Evolutionary conservation across 2,888 invertebrate species (phyloP), one percentile per base, ranked within the genome.

Genomic region (Oscheius myriophilus): DNA sequence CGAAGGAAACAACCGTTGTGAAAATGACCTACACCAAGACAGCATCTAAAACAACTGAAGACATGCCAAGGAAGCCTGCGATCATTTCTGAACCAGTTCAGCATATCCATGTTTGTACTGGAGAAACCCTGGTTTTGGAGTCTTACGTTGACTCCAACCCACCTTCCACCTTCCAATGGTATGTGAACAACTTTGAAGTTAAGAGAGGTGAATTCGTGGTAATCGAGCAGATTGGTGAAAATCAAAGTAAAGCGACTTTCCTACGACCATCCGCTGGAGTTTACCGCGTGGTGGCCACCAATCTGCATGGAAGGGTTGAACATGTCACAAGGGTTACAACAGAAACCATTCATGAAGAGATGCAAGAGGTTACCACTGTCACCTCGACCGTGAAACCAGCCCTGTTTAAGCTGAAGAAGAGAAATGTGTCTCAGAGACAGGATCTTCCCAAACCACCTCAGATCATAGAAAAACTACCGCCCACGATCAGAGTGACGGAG

Each of bases 221-320:
- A 16, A 73, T 78, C 23, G 75, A 76, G 33, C 52, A 64, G 14
- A 33, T 61, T 7, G 64, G 49, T 46, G 55, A 67, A 25, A 82
- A 82, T 55, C 63, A 73, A 42, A 70, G 69, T 18, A 64, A 71
- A 21, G 65, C 72, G 18, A 65, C 69, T 1, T 72, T 79, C 59
- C n/a, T 57, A 0, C 54, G 68, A 16, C 88, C 88, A 85, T 58
- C 86, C 84, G 65, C 69, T 46, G 83, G 80, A 11, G 51, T 73
- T n/a, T 82, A 80, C 59, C 71, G 73, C 25, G 81, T 76, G 7
- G 72, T 72, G 7, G 78, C 78, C 14, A 73, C 65, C 18, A 82
- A 82, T 55, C 72, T 63, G n/a, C 64, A 75, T 18, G 82, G 82
- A 6, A 69, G 53, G 14, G 67, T 71, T 1, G 73, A 66, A 21